A percentile compares a stretch with the other conserved stretches of the same genome.
These are phyloP conservation scores for Reinhardtius hippoglossoides DNA, from an alignment of 2,113 vertebrate species.

Conservation along the genomic window DNA sequence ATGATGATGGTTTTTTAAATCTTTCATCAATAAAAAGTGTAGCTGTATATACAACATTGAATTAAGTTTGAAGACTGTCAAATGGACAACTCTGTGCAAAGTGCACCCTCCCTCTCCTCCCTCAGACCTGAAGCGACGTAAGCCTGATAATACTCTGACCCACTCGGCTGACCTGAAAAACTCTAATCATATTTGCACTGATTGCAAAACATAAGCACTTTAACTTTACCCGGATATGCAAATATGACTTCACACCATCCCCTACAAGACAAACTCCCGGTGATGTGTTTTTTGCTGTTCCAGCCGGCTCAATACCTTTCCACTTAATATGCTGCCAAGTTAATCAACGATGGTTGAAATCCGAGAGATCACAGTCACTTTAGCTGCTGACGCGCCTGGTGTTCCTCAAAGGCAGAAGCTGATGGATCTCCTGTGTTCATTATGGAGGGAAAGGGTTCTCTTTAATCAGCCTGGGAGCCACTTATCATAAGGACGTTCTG, in stretches of 20 bases:
- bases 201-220: conserved; percentile 71
- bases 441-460: conserved; percentile 76
- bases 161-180: conserved; percentile 64
- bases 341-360: conserved; percentile 80
- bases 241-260: conserved; percentile 51
- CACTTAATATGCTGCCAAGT: conserved; percentile 81
- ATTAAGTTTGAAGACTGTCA: not conserved
- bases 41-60: not conserved
- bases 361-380: conserved; percentile 78
- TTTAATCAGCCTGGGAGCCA: conserved; percentile 80
- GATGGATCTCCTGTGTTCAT: conserved; percentile 81
- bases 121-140: conserved; percentile 45
- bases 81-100: conserved; percentile 1
- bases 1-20: not conserved
- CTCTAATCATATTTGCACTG: conserved; percentile 60
- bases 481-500: conserved; percentile 75
- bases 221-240: conserved; percentile 63
- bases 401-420: conserved; percentile 77
- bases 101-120: conserved; percentile 31
- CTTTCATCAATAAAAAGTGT: too few relatives aligned
- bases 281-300: conserved; percentile 57
- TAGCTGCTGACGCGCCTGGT: conserved; percentile 72
- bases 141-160: conserved; percentile 66
- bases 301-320: conserved; percentile 75
- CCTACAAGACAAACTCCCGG: conserved; percentile 60